Percentiles rank a stretch among this genome's conserved stretches.
Conservation (phyloP, 92 coral and sea anemone species). For the Galaxea fascicularis region DNA sequence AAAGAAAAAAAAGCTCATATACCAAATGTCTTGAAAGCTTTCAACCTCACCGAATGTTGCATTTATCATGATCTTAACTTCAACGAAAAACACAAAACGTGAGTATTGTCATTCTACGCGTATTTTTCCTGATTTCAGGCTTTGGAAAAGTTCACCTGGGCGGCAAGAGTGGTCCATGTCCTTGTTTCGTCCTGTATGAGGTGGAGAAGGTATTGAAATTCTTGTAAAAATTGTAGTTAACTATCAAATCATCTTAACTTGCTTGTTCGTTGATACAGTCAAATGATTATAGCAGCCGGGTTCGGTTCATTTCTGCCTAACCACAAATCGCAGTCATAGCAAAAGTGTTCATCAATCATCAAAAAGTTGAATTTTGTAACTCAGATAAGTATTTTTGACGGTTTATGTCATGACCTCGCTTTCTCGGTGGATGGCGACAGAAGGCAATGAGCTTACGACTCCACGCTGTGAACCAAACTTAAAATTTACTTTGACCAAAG, state of each 20-base stretch:
- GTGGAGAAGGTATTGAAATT: conserved; percentile 80
- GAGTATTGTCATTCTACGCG: not conserved
- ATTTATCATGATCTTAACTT: not conserved
- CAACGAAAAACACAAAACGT: not conserved
- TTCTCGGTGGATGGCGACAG: no score
- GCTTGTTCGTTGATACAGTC: not conserved
- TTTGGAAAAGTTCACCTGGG: conserved; percentile 82
- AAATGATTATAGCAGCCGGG: not conserved
- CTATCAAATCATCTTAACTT: not conserved
- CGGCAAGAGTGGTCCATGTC: conserved; percentile 74
- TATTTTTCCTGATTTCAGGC: conserved; percentile 49
- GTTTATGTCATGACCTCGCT: no score
- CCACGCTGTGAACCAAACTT: no score
- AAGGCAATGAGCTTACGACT: no score
- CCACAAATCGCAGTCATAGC: not conserved
- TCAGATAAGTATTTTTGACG: no score
- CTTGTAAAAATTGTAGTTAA: not conserved
- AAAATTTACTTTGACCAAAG: no score
- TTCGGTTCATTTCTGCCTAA: not conserved
- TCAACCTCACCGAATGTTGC: no score
- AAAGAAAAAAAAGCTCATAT: no score
- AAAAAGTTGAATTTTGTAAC: no score
- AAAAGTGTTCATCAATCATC: no score
- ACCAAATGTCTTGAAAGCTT: no score
- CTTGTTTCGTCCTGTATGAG: conserved; percentile 89